Conservation (phyloP, 1,140 invertebrate species). For the Platyura marginata region DNA sequence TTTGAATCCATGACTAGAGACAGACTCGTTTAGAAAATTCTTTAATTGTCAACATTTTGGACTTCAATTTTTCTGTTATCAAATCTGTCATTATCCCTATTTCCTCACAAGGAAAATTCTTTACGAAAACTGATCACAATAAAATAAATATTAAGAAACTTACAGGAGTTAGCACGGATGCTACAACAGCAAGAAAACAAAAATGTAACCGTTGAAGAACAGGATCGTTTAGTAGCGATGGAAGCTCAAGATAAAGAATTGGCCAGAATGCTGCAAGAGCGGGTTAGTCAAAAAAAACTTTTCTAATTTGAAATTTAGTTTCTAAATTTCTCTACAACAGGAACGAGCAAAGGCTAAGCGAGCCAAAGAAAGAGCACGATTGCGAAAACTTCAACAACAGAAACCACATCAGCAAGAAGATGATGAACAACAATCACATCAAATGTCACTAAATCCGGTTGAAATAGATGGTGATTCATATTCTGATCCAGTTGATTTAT, state of each 20-base stretch:
- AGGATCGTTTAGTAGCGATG: constrained; percentile 56
- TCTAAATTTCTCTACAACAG: constrained; percentile 11
- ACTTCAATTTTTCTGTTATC: no score
- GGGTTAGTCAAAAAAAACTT: constrained; percentile 25
- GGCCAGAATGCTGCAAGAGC: constrained; percentile 74
- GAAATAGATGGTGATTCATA: constrained; percentile 18
- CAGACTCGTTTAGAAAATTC: no score
- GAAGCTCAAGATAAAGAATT: constrained; percentile 84
- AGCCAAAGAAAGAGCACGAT: constrained; percentile 44
- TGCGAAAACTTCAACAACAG: constrained; percentile 28
- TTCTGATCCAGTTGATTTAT: constrained; percentile 18
- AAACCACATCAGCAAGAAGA: constrained; percentile 14
- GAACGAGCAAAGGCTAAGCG: constrained; percentile 48
- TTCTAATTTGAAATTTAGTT: background rate
- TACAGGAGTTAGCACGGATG: constrained; percentile 29
- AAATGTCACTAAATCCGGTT: constrained; percentile 7
- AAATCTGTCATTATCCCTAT: no score
- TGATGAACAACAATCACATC: constrained; percentile 9
- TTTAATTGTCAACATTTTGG: no score
- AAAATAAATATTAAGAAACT: constrained; percentile 1
- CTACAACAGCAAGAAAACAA: constrained; percentile 38
- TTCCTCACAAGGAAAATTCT: no score
- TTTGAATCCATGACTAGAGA: no score
- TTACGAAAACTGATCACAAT: no score
- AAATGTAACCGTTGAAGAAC: constrained; percentile 37